Percentiles rank a stretch among this genome's conserved stretches.
Evolutionary conservation across 2,113 vertebrate genomes (phyloP).

Genomic region (Chroicocephalus ridibundus): DNA sequence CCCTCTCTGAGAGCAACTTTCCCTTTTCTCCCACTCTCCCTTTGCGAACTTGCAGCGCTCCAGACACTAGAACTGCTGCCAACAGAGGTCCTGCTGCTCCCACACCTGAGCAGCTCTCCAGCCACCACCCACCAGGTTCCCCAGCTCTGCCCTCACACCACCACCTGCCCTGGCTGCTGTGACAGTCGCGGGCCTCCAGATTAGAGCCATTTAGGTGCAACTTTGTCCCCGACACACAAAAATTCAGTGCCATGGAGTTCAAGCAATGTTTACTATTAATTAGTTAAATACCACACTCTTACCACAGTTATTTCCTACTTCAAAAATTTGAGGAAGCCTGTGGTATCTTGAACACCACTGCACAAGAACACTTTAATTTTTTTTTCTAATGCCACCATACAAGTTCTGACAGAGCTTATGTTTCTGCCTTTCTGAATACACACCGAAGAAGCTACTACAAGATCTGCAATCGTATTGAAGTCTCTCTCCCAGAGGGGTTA

Average conservation of each 20-base stretch:
- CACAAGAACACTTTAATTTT: not conserved
- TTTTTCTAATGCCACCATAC: not conserved
- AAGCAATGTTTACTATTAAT: not conserved
- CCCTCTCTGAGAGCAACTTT: not conserved
- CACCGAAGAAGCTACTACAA: not conserved
- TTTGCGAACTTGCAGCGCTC: not conserved
- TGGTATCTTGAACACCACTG: not conserved
- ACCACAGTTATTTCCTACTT: slow-evolving; percentile 25
- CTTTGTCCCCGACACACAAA: not conserved
- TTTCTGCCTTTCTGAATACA: not conserved
- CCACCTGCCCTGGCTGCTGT: not conserved
- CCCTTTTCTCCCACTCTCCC: too few relatives aligned
- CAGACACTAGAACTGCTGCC: not conserved
- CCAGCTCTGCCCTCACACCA: not conserved
- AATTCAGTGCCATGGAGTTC: not conserved
- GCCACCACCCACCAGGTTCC: not conserved
- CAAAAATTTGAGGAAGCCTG: not conserved
- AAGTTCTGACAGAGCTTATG: not conserved
- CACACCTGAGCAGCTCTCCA: not conserved
- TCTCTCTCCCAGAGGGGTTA: not conserved
- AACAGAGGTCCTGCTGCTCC: not conserved
- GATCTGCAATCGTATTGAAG: not conserved
- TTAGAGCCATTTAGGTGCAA: not conserved
- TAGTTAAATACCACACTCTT: not conserved
- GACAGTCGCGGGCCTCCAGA: not conserved